phyloP scores from a whole-genome alignment of 2,888 invertebrate species.

The Apoderus coryli region DNA sequence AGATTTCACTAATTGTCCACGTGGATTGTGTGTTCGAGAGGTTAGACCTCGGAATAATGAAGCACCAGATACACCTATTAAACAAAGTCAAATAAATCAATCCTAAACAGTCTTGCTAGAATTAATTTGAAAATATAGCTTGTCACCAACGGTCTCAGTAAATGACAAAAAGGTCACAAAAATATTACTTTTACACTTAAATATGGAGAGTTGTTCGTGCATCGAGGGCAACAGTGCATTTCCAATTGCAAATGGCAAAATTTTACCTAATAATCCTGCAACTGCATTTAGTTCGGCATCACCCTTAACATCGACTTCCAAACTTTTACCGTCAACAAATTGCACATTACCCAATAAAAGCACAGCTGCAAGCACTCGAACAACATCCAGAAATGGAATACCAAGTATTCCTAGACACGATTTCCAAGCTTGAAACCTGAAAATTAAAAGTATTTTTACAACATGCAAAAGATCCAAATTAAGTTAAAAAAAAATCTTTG shows the following conservation, averaged over 20 bases:
- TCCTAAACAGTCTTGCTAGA: too few relatives aligned
- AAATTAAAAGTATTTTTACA: too few relatives aligned
- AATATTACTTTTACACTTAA: too few relatives aligned
- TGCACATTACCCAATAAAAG: conserved; percentile 83
- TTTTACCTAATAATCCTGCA: conserved; percentile 65
- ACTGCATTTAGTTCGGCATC: conserved; percentile 77
- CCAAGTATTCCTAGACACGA: conserved; percentile 79
- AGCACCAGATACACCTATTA: conserved; percentile 61
- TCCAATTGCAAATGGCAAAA: too few relatives aligned
- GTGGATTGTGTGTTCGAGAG: conserved; percentile 62
- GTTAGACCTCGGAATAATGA: conserved; percentile 71
- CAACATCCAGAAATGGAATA: conserved; percentile 87
- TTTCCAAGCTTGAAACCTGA: conserved; percentile 82
- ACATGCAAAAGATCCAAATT: too few relatives aligned
- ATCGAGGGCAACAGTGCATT: too few relatives aligned
- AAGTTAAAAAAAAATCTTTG: too few relatives aligned
- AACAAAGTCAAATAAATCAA: too few relatives aligned
- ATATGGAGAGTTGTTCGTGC: too few relatives aligned
- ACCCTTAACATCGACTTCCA: conserved; percentile 64
- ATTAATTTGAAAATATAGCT: too few relatives aligned
- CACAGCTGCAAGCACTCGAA: conserved; percentile 80
- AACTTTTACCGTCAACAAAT: conserved; percentile 65
- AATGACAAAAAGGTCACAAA: too few relatives aligned
- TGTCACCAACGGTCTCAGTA: too few relatives aligned
- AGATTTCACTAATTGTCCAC: conserved; percentile 66